These are phyloP conservation scores for Sinocyclocheilus anshuiensis DNA, from an alignment of 2,113 vertebrate genomes.

Conservation along the genomic window DNA sequence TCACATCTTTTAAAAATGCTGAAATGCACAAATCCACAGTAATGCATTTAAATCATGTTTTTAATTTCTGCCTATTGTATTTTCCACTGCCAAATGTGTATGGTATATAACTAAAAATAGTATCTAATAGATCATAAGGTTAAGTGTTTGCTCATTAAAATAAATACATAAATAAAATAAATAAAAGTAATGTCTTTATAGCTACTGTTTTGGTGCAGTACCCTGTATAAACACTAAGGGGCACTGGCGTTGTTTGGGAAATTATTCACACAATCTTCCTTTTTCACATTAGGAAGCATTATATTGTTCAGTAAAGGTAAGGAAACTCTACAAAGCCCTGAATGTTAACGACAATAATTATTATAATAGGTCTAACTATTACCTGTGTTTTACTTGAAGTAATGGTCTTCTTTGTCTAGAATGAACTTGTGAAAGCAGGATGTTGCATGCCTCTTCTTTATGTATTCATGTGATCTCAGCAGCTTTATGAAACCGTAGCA, in stretches of 20 bases:
- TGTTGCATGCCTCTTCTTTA: neutral
- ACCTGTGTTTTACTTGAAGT: neutral
- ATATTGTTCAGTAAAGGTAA: neutral
- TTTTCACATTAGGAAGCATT: neutral
- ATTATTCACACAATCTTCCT: neutral
- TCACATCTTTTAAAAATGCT: too few relatives aligned
- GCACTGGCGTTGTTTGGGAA: conserved; percentile 62
- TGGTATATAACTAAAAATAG: neutral
- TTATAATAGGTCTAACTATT: neutral
- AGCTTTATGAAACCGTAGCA: neutral
- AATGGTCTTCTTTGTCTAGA: too few relatives aligned
- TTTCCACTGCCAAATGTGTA: neutral
- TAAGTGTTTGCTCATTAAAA: neutral
- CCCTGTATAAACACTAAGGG: conserved; percentile 59
- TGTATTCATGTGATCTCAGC: neutral
- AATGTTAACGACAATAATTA: neutral
- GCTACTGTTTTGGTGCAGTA: neutral
- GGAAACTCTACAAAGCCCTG: neutral
- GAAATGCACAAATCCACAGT: neutral
- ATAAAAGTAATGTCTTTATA: neutral
- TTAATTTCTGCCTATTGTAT: neutral
- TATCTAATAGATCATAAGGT: neutral
- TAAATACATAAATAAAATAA: neutral
- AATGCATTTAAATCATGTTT: neutral
- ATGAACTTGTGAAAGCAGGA: neutral